Percentiles rank a stretch among this genome's conserved stretches.
Conservation (phyloP, 2,888 invertebrate species). For the Calliopum simillimum region DNA sequence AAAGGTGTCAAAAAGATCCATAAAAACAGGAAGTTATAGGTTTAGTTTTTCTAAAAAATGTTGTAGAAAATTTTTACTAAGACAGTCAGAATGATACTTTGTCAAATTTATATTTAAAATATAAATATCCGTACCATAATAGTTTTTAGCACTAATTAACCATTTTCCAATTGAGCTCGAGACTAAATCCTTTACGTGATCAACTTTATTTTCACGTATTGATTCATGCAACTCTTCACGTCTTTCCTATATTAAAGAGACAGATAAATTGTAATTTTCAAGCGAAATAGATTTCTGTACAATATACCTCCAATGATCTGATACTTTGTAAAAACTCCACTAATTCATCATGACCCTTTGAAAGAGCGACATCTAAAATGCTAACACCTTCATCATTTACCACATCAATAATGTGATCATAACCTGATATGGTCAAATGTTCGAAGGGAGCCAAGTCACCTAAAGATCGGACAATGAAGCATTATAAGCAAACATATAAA, state of each 20-base stretch:
- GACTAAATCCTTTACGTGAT: slow-evolving; percentile 71
- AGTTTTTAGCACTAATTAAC: slow-evolving; percentile 64
- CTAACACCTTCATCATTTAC: slow-evolving; percentile 78
- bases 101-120: not conserved
- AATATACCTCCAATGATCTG: slow-evolving; percentile 78
- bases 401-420: slow-evolving; percentile 86
- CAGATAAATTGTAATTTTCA: not conserved
- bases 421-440: slow-evolving; percentile 77
- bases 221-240: slow-evolving; percentile 82
- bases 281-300: slow-evolving; percentile 15
- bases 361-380: slow-evolving; percentile 77
- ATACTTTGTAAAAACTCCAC: slow-evolving; percentile 78
- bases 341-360: slow-evolving; percentile 76
- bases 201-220: slow-evolving; percentile 75
- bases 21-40: too few relatives aligned
- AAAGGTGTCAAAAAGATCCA: too few relatives aligned
- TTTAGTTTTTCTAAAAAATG: too few relatives aligned
- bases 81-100: too few relatives aligned
- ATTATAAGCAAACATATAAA: not conserved
- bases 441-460: slow-evolving; percentile 76
- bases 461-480: slow-evolving; percentile 49
- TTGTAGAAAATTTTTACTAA: too few relatives aligned
- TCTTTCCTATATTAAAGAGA: slow-evolving; percentile 71
- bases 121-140: slow-evolving; percentile 59
- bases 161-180: slow-evolving; percentile 62